Conservation (phyloP, 2,797 vertebrate species). For the Echeneis naucrates region DNA sequence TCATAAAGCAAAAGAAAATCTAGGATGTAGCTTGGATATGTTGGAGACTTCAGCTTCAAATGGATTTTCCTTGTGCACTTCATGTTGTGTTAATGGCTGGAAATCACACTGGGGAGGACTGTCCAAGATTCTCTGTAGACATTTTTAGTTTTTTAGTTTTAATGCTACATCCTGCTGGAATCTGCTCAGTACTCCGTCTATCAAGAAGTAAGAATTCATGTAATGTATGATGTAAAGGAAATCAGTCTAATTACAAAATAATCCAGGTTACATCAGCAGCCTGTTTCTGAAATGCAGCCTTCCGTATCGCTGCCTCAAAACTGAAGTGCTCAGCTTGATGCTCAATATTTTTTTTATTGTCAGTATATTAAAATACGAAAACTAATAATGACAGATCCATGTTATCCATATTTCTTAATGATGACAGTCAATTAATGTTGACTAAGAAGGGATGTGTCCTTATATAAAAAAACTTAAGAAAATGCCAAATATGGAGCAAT, state of each 20-base stretch:
- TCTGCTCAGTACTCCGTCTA: not conserved
- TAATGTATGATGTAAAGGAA: constrained; percentile 17
- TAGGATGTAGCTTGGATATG: not conserved
- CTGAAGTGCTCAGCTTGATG: not conserved
- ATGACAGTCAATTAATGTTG: too few species aligned
- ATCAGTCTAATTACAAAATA: constrained; percentile 3
- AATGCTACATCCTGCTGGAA: constrained; percentile 5
- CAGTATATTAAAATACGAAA: not conserved
- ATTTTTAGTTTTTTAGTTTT: constrained; percentile 4
- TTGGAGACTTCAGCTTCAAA: constrained; percentile 27
- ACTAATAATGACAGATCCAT: not conserved
- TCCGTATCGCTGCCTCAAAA: not conserved
- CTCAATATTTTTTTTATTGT: not conserved
- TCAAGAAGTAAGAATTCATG: not conserved
- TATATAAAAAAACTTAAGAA: too few species aligned
- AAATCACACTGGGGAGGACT: not conserved
- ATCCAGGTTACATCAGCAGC: constrained; percentile 17
- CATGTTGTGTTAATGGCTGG: not conserved
- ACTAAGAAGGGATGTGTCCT: too few species aligned
- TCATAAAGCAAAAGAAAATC: not conserved
- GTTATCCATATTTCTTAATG: too few species aligned
- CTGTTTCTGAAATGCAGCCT: constrained; percentile 15
- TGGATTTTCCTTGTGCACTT: constrained; percentile 40
- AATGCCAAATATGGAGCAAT: too few species aligned
- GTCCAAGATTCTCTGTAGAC: not conserved